Evolutionary conservation across 2,888 invertebrate genomes (phyloP), one percentile per base, ranked within the genome.

Genomic region (Alloplasta piceator): DNA sequence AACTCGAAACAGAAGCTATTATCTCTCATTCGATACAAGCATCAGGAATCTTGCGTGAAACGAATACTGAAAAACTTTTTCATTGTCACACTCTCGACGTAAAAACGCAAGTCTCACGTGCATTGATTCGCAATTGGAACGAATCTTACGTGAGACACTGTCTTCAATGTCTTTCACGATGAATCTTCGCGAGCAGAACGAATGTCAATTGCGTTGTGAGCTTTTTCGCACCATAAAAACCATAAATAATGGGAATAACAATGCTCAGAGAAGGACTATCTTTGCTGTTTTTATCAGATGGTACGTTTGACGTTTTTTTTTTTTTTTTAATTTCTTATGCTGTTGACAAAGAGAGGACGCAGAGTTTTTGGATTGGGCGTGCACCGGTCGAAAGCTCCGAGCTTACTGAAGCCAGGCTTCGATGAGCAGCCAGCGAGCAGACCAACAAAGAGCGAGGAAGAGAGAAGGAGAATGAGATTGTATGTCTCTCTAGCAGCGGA

Each of bases 391-490:
- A 89, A 90, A 91, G 91, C 90, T 91, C 88, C 85, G 87, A 90
- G 91, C 91, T 91, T 89, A 91, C 91, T 91, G 91, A 91, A 86
- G 88, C 87, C 88, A 85, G 87, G 87, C 86, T 84, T 82, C 85
- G 84, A 83, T 80, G 78, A 78, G 83, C 56, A 61, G 70, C 56
- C 68, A 67, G 60, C 70, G 58, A 78, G 61, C 74, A 43, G 50
- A 70, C 77, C 77, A 61, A 82, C 26, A 41, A 14, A 52, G 58
- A 72, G 72, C 6, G 36, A 66, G 67, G 50, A 74, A 55, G 66
- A 55, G 43, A 14, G 55, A 41, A 46, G 48, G 70, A 64, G 64
- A 66, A n/a, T 41, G 41, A 61, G 73, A 79, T 78, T 67, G 67
- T 72, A 58, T 64, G 80, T 55, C 16, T 55, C 66, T 63, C 41